Conservation (phyloP, 2,888 invertebrate species). For the Gasteruption jaculator region DNA sequence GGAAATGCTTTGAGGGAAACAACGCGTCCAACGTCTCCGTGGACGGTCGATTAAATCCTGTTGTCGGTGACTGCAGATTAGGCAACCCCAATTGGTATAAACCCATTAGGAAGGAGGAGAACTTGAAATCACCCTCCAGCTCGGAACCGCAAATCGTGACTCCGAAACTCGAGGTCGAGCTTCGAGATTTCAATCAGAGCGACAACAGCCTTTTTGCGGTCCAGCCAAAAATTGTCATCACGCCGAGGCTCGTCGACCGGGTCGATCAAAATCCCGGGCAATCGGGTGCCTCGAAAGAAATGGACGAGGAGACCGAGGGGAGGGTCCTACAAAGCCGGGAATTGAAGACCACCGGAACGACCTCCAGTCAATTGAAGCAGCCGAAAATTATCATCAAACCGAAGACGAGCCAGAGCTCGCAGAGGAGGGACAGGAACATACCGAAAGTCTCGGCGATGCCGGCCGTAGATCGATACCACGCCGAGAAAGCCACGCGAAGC, state of each 20-base stretch:
- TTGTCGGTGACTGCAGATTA: constrained; percentile 26
- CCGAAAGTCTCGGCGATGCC: constrained; percentile 45
- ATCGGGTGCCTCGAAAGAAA: too few relatives aligned
- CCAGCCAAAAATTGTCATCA: constrained; percentile 40
- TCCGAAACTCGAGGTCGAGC: constrained; percentile 17
- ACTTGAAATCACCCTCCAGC: constrained; percentile 16
- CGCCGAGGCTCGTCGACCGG: constrained; percentile 33
- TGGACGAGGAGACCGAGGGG: too few relatives aligned
- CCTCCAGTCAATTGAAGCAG: constrained; percentile 29
- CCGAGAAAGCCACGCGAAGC: constrained; percentile 29
- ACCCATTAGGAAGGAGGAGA: constrained; percentile 20
- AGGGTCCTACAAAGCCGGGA: too few relatives aligned
- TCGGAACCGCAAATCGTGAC: constrained; percentile 26
- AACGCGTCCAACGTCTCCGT: too few relatives aligned
- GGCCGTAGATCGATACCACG: constrained; percentile 33
- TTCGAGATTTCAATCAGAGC: constrained; percentile 14
- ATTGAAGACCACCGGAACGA: too few relatives aligned
- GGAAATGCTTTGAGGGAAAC: too few relatives aligned
- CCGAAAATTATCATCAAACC: constrained; percentile 49
- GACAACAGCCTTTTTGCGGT: constrained; percentile 19
- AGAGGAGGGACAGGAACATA: constrained; percentile 39
- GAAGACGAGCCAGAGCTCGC: constrained; percentile 33
- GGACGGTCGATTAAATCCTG: too few relatives aligned
- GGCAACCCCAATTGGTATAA: constrained; percentile 42
- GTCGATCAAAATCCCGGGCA: constrained; percentile 29